Evolutionary conservation across 2,888 invertebrate species (phyloP).

Genomic region (Iselma pallidipennis): DNA sequence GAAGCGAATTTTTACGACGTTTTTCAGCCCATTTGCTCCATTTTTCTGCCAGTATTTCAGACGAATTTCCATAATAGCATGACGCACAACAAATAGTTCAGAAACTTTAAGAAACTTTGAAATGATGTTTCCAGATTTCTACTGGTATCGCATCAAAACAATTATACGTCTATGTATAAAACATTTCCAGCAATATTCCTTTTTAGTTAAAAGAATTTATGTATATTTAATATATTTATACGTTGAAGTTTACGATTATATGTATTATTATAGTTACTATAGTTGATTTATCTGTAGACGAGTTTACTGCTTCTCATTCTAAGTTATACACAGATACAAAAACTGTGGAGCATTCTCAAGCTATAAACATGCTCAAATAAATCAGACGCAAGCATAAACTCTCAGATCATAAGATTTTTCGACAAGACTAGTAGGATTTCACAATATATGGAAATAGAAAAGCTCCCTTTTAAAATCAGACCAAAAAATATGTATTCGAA

Average conservation of each 20-base stretch:
- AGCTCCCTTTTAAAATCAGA: slow-evolving; percentile 1
- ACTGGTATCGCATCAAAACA: slow-evolving; percentile 8
- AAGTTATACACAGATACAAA: slow-evolving; percentile 16
- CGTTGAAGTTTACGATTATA: too few species aligned
- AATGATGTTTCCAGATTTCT: slow-evolving; percentile 29
- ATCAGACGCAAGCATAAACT: slow-evolving; percentile 36
- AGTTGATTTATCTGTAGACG: too few species aligned
- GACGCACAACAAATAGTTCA: slow-evolving; percentile 44
- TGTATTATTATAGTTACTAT: too few species aligned
- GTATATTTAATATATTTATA: too few species aligned
- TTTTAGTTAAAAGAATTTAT: background rate
- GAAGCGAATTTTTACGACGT: slow-evolving; percentile 41
- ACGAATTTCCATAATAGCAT: slow-evolving; percentile 45
- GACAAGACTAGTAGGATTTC: slow-evolving; percentile 28
- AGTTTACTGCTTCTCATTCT: too few species aligned
- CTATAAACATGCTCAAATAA: slow-evolving; percentile 36
- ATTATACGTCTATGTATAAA: background rate
- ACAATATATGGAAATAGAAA: slow-evolving; percentile 25
- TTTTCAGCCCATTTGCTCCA: slow-evolving; percentile 48
- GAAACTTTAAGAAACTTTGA: slow-evolving; percentile 34
- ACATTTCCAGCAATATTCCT: background rate
- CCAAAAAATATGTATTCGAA: slow-evolving; percentile 17
- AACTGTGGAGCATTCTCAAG: slow-evolving; percentile 34
- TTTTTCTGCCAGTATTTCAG: slow-evolving; percentile 45
- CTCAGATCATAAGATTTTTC: slow-evolving; percentile 34